Base-by-base conservation (phyloP, 2,113 vertebrate species). In the Brienomyrus longianalis region DNA sequence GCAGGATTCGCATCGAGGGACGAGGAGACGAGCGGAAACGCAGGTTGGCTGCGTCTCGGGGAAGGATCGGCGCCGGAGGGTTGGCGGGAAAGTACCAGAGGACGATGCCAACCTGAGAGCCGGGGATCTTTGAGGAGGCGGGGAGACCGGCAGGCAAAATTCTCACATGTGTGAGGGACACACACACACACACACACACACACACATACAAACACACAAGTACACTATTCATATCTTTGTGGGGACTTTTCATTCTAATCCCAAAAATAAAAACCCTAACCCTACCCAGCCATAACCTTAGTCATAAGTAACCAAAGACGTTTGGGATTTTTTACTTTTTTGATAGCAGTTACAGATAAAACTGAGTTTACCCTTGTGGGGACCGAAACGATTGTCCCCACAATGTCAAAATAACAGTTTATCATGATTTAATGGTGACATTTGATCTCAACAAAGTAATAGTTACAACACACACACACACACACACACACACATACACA, bases 151-250 rank as follows among this genome's bases (percentile, higher is more conserved):
- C 77, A 43, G 19, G 35, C 77, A 35, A 6, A 21, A 45, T 50
- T 54, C 51, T 54, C 31, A 47, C 47, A 92, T 88, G 0, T 56
- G 15, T 23, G 88, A 50, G 90, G 54, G 89, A 83, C 47, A 21
- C 84, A 2, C 62, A 88, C 74, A 54, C 8, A 86, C 50, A 80
- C 84, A 83, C 51, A 88, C 47, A 90, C 19, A 56, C 52, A 54
- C 52, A 59, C 56, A 59, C 56, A n/a, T 21, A 62, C 8, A 59
- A 21, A 59, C 56, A 59, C 21, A 62, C 2, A 59, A 21, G 21
- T 59, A 62, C 59, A 3, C 1, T 62, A 27, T 27, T n/a, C n/a
- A 27, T 27, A 27, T 31, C n/a, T 13, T 27, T 27, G n/a, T 31
- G 62, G 62, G 59, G 62, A 66, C 59, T n/a, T 31, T 66, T 66